Percentiles rank a stretch among this genome's conserved stretches.
Evolutionary conservation across 2,888 invertebrate genomes (phyloP).

Genomic region (Drosophila quinaria): DNA sequence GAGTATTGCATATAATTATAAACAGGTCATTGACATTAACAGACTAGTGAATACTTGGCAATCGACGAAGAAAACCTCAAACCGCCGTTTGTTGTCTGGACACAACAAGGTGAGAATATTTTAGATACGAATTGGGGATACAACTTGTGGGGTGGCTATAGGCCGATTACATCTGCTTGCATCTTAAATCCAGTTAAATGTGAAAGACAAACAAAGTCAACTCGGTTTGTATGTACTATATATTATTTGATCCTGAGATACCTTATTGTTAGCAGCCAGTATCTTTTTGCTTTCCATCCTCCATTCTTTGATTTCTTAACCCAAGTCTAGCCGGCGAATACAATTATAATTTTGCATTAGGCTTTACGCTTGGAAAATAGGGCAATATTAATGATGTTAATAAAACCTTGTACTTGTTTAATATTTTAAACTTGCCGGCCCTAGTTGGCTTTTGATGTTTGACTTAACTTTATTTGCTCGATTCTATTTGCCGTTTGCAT

Average conservation of each 20-base stretch:
- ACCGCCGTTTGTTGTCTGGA: constrained; percentile 10
- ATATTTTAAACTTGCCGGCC: not conserved
- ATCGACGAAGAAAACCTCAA: constrained; percentile 34
- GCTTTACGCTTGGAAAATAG: not conserved
- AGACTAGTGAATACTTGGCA: constrained; percentile 26
- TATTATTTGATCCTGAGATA: no score
- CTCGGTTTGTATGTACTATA: not conserved
- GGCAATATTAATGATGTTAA: constrained; percentile 5
- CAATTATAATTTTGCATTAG: not conserved
- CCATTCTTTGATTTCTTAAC: not conserved
- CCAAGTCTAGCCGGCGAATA: not conserved
- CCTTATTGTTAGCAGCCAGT: no score
- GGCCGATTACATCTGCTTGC: constrained; percentile 19
- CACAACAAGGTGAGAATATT: constrained; percentile 33
- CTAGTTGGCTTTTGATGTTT: not conserved
- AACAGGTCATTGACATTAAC: constrained; percentile 76
- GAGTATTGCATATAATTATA: constrained; percentile 78
- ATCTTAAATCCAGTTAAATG: constrained; percentile 2
- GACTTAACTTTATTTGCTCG: not conserved
- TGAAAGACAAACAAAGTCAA: constrained; percentile 11
- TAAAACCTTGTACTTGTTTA: constrained; percentile 1
- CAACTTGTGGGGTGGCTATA: constrained; percentile 17
- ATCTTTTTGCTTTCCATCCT: not conserved
- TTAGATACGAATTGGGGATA: constrained; percentile 7
- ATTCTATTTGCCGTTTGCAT: not conserved